These are phyloP conservation scores for Trachymyrmex septentrionalis DNA, from an alignment of 1,140 invertebrate species.

Conservation along the genomic window DNA sequence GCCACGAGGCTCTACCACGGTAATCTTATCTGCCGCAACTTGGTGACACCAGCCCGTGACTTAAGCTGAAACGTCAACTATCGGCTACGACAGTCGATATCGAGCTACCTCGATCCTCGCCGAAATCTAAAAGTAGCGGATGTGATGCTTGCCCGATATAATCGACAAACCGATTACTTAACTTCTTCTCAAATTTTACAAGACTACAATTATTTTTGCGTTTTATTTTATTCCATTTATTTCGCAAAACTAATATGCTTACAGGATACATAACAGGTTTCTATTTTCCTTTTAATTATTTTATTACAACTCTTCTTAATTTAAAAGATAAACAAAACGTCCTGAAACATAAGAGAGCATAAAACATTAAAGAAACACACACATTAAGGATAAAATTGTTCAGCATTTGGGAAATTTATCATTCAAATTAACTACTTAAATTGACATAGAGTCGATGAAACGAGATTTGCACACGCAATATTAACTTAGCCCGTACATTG, in stretches of 20 bases:
- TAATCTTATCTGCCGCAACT: slow-evolving; percentile 63
- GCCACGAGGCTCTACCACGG: slow-evolving; percentile 42
- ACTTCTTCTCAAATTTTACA: slow-evolving; percentile 33
- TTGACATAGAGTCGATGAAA: background rate
- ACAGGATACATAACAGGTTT: background rate
- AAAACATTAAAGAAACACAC: background rate
- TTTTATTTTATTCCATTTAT: background rate
- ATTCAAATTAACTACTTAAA: slow-evolving; percentile 17
- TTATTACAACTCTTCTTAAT: background rate
- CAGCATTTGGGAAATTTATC: background rate
- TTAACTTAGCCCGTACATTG: slow-evolving; percentile 18
- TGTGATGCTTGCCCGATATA: slow-evolving; percentile 20
- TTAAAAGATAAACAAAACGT: background rate
- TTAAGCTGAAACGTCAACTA: slow-evolving; percentile 62
- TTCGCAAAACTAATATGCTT: background rate
- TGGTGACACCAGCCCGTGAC: slow-evolving; percentile 56
- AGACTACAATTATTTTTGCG: background rate
- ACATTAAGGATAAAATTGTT: background rate
- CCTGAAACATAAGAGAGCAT: background rate
- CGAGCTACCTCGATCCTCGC: slow-evolving; percentile 33
- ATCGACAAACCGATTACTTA: slow-evolving; percentile 53
- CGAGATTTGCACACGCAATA: slow-evolving; percentile 2
- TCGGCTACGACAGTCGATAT: slow-evolving; percentile 60
- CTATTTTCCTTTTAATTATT: background rate
- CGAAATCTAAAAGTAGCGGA: slow-evolving; percentile 12